Percentiles rank a stretch among this genome's conserved stretches.
Conservation (phyloP, 2,888 invertebrate genomes). For the Parelbella ahira region DNA sequence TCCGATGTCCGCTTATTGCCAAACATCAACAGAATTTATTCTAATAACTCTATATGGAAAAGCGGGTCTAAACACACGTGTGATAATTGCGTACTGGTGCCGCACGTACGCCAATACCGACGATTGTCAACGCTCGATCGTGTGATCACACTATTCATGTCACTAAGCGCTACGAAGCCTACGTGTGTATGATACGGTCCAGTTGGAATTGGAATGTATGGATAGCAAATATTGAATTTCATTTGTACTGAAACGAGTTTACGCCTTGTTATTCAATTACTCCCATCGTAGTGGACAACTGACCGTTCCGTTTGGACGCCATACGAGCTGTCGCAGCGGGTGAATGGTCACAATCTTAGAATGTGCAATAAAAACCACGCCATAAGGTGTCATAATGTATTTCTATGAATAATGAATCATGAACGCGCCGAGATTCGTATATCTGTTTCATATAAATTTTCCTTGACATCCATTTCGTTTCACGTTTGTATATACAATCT, state of each 20-base stretch:
- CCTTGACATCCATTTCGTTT: not conserved
- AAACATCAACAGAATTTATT: too few species aligned
- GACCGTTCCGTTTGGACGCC: too few species aligned
- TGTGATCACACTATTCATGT: constrained; percentile 28
- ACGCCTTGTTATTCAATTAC: constrained; percentile 36
- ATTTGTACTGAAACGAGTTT: constrained; percentile 37
- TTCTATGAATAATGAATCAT: constrained; percentile 16
- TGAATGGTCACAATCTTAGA: constrained; percentile 15
- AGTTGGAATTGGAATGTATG: too few species aligned
- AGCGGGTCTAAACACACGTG: too few species aligned
- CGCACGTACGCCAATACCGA: too few species aligned
- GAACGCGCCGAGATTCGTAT: not conserved
- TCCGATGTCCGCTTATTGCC: too few species aligned
- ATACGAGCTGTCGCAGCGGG: constrained; percentile 1
- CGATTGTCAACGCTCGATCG: constrained; percentile 13
- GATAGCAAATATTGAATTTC: constrained; percentile 41
- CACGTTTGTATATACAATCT: too few species aligned
- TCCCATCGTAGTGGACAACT: too few species aligned
- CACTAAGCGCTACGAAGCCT: constrained; percentile 33
- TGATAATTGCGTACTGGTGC: too few species aligned
- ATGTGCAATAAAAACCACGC: constrained; percentile 14
- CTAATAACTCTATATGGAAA: too few species aligned
- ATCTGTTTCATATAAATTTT: constrained; percentile 7
- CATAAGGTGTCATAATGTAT: constrained; percentile 4
- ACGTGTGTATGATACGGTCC: constrained; percentile 34